phyloP scores from a whole-genome alignment of 2,113 vertebrate genomes.

The Ciconia stormi region DNA sequence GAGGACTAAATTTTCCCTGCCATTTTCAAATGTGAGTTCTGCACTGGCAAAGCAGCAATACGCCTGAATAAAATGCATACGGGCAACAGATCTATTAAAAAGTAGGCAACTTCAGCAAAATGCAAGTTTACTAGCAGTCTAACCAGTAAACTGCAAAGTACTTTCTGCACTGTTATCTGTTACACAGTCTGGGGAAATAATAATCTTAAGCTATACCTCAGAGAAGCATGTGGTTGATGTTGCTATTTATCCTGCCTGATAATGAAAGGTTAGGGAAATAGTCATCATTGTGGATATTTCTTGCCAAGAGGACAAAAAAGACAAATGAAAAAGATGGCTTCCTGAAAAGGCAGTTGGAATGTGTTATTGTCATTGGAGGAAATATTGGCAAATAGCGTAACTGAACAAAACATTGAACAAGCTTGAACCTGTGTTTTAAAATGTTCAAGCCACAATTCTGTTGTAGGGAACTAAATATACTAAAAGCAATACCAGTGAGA shows the following conservation, averaged over 20 bases:
- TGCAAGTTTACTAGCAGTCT: background rate
- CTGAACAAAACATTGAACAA: constrained; percentile 22
- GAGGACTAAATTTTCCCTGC: background rate
- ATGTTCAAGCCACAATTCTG: constrained; percentile 23
- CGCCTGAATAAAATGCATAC: background rate
- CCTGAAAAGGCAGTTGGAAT: constrained; percentile 48
- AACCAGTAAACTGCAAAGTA: background rate
- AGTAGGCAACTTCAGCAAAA: background rate
- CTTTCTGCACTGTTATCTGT: background rate
- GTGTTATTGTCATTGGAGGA: constrained; percentile 34
- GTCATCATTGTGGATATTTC: constrained; percentile 44
- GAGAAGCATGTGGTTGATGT: constrained; percentile 36
- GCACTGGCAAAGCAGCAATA: background rate
- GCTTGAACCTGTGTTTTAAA: constrained; percentile 43
- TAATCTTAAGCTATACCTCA: constrained; percentile 6
- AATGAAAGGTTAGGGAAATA: constrained; percentile 61
- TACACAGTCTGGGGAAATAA: background rate
- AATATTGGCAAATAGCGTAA: constrained; percentile 53
- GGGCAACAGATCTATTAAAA: background rate
- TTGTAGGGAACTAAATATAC: constrained; percentile 38
- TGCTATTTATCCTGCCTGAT: constrained; percentile 47
- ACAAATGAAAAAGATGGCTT: constrained; percentile 22
- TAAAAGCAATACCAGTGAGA: constrained; percentile 9
- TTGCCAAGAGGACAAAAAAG: constrained; percentile 48
- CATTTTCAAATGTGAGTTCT: background rate